Evolutionary conservation across 1,140 invertebrate genomes (phyloP).

Genomic region (Drosophila kanapiae): DNA sequence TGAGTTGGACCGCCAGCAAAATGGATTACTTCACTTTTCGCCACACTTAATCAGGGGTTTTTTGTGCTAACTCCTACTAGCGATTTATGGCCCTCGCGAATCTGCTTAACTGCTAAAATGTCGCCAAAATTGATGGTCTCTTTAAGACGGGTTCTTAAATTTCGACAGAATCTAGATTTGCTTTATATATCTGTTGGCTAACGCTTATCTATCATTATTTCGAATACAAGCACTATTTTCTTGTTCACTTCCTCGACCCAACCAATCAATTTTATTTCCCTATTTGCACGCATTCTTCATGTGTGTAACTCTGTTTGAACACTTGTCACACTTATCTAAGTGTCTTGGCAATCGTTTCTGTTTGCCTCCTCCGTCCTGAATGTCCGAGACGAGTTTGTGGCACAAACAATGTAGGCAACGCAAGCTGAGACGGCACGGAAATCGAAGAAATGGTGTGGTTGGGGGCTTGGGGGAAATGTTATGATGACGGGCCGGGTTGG

Average conservation of each 20-base stretch:
- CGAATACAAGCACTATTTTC: constrained; percentile 3
- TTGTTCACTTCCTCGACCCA: constrained; percentile 2
- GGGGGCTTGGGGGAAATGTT: background rate
- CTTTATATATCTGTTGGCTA: background rate
- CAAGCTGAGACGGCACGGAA: background rate
- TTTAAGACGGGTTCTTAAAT: constrained; percentile 5
- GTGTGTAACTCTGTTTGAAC: constrained; percentile 33
- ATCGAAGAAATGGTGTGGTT: background rate
- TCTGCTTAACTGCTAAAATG: constrained; percentile 23
- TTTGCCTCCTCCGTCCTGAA: constrained; percentile 13
- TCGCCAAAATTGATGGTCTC: constrained; percentile 33
- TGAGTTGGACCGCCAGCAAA: constrained; percentile 16
- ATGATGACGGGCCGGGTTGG: background rate
- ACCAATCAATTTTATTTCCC: constrained; percentile 61
- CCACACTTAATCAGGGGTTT: constrained; percentile 26
- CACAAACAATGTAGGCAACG: constrained; percentile 4
- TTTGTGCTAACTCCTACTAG: background rate
- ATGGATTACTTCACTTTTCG: constrained; percentile 43
- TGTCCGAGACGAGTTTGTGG: constrained; percentile 5
- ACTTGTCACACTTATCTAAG: constrained; percentile 67
- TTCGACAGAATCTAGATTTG: constrained; percentile 34
- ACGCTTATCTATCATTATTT: constrained; percentile 24
- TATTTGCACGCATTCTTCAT: constrained; percentile 38
- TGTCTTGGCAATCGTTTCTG: constrained; percentile 57
- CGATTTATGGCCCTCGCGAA: constrained; percentile 27